Evolutionary conservation across 2,797 vertebrate genomes (phyloP), one percentile per base, ranked within the genome.

Genomic region (Amniataba percoides): DNA sequence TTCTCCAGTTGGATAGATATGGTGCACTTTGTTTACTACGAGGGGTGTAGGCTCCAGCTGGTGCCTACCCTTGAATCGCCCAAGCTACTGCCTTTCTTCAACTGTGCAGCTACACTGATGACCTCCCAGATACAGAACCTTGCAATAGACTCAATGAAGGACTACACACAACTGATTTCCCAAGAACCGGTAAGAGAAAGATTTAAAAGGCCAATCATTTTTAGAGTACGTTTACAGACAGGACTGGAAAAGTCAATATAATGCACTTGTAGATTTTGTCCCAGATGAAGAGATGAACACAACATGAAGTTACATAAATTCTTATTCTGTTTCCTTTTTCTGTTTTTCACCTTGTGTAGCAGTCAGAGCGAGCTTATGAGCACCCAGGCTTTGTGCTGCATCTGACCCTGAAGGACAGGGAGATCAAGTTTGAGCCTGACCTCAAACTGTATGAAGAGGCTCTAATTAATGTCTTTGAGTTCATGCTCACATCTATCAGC

Each of bases 41-140:
- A 93, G 73, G 95, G 93, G 21, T 95, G 82, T 89, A 96, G 95
- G 81, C 86, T 61, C 65, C 96, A 93, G 60, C 92, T 93, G 62
- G 84, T 97, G 55, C 96, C 96, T 60, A 85, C 78, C 25, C 84
- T 31, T 31, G 27, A 31, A 31, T 31, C 27, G 5, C 80, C 63
- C 76, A 96, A 89, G 84, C 67, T 97, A 27, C 90, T 93, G 49
- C 94, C 96, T 52, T 98, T 97, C 89, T 97, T 97, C 73, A 88
- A 94, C 88, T 96, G 96, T 69, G 93, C 82, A 1, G 95, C 96
- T 4, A 61, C 92, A 0, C 94, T 99, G 78, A 97, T 98, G 97
- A 96, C 96, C 36, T 74, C 70, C 49, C 96, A 97, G 66, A 93
- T 99, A 21, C 97, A 98, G 88, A 93, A 79, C 39, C 94, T 99